These are phyloP conservation scores for Scomber scombrus DNA, from an alignment of 2,113 vertebrate species.

Conservation along the genomic window DNA sequence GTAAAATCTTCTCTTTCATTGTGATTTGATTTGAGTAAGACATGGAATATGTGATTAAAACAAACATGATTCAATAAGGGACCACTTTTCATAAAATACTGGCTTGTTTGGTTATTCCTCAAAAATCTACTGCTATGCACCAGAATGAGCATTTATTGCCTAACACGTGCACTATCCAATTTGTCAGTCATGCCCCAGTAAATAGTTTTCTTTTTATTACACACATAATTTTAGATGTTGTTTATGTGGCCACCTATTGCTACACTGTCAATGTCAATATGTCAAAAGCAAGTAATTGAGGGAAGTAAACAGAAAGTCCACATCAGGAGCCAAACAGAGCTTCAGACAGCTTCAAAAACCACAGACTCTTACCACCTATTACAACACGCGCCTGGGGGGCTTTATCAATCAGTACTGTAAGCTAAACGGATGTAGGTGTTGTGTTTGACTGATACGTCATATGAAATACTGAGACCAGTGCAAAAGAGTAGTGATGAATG, in stretches of 20 bases:
- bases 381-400: neutral
- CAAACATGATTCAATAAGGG: neutral
- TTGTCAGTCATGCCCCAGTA: neutral
- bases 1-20: neutral
- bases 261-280: constrained; percentile 27
- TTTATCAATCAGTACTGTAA: neutral
- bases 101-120: neutral
- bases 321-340: constrained; percentile 23
- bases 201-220: constrained; percentile 4
- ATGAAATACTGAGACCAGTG: constrained; percentile 15
- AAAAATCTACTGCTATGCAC: neutral
- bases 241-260: constrained; percentile 13
- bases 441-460: constrained; percentile 10
- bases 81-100: neutral
- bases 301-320: constrained; percentile 41
- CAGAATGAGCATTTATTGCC: no score
- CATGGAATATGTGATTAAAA: neutral
- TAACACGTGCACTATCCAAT: neutral
- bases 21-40: neutral
- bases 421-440: constrained; percentile 4
- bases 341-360: constrained; percentile 16
- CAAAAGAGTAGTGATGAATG: neutral
- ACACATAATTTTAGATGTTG: neutral
- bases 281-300: constrained; percentile 43
- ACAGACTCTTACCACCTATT: constrained; percentile 9